Evolutionary conservation across 1,140 invertebrate species (phyloP), one percentile per base, ranked within the genome.

Genomic region (Drosophila ogumai): DNA sequence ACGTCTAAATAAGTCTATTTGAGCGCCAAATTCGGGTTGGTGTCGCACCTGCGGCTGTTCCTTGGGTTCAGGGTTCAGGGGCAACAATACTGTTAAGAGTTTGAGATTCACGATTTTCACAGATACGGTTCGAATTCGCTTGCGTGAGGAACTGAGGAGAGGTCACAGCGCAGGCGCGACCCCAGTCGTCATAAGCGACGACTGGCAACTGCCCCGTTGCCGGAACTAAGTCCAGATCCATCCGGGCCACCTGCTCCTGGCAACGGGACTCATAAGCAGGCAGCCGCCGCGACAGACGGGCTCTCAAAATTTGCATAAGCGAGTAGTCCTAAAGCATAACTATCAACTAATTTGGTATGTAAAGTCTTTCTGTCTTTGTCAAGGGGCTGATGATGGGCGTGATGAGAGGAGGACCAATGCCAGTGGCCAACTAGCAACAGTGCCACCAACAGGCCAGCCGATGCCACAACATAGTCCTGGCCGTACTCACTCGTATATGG

Each of bases 1-100:
- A 82, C 75, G 57, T 78, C 77, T 90, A 91, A 91, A 91, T 82
- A 91, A 91, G 82, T 87, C 82, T 91, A 91, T 91, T 91, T 91
- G 90, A 91, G 90, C 90, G 79, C 73, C 77, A 90, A 82, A 90
- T 91, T 90, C 82, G 90, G 82, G 38, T 75, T 81, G 43, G 44
- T 66, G 75, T 87, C 78, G 61, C 81, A 71, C 79, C 75, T 75
- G 52, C 41, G 6, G 34, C 67, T 80, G 67, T 38, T 54, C 44
- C 17, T 71, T 25, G 36, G 28, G 34, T 50, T 41, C 31, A 32
- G 46, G 34, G 44, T 15, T 31, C 15, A 71, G 34, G 44, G 43
- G 49, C 40, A 72, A 72, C 54, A 73, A 73, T 72, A 73, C 66
- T 73, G 66, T 59, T 7, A 25, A 49, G 44, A 41, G 38, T 69